Percentiles rank a stretch among this genome's conserved stretches.
phyloP scores from a whole-genome alignment of 2,888 invertebrate genomes.

The Spilarctia lutea region DNA sequence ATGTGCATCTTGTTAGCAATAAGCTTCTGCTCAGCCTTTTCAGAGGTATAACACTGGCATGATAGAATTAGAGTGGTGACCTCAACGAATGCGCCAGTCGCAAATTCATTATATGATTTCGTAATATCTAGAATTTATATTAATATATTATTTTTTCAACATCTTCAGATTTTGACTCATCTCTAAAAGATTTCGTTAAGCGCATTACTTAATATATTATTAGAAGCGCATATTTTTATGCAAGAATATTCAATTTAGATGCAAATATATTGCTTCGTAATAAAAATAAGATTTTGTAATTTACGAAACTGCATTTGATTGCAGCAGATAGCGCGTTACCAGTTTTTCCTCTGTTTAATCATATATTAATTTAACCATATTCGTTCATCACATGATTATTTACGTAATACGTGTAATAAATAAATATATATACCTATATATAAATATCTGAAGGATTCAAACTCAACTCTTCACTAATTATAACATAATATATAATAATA shows the following conservation, averaged over 20 bases:
- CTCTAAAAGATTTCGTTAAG: background rate
- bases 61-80: background rate
- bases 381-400: background rate
- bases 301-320: background rate
- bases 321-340: background rate
- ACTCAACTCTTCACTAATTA: background rate
- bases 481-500: too few relatives aligned
- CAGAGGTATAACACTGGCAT: background rate
- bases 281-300: background rate
- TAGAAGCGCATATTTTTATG: background rate
- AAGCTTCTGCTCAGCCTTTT: background rate
- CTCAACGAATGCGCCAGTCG: background rate
- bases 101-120: background rate
- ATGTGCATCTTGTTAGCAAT: background rate
- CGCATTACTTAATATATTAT: background rate
- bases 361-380: background rate
- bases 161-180: background rate
- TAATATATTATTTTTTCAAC: background rate
- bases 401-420: too few relatives aligned
- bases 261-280: background rate
- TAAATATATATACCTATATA: too few relatives aligned
- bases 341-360: background rate
- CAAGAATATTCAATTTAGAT: background rate
- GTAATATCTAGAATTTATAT: background rate
- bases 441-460: background rate